Percentiles rank a stretch among this genome's conserved stretches.
Evolutionary conservation across 2,888 invertebrate species (phyloP).

Genomic region (Pimpla rufipes): DNA sequence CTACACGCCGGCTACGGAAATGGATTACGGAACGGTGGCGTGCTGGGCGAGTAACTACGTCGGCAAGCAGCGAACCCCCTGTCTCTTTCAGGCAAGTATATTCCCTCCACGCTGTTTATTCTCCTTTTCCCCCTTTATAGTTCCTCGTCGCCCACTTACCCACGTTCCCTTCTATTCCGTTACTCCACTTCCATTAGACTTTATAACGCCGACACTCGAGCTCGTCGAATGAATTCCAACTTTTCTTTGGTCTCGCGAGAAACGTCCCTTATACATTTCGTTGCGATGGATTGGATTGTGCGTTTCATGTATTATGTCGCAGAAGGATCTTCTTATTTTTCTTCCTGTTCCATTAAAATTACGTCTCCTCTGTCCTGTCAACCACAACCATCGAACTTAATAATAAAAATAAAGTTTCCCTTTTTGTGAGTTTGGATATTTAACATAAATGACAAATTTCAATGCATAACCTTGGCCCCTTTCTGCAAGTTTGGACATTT

Average conservation of each 20-base stretch:
- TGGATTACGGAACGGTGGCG: slow-evolving; percentile 95
- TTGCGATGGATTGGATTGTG: neutral
- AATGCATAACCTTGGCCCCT: too few species aligned
- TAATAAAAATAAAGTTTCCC: too few species aligned
- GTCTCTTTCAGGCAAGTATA: slow-evolving; percentile 91
- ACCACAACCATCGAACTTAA: too few species aligned
- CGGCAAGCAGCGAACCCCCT: slow-evolving; percentile 93
- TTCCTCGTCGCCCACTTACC: slow-evolving; percentile 6
- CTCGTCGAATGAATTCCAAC: neutral
- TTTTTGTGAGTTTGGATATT: too few species aligned
- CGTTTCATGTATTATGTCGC: too few species aligned
- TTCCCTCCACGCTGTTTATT: slow-evolving; percentile 18
- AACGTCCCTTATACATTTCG: neutral
- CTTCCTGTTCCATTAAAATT: too few species aligned
- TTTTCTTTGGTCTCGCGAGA: neutral
- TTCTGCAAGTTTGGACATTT: too few species aligned
- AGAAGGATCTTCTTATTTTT: too few species aligned
- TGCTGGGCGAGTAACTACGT: slow-evolving; percentile 95
- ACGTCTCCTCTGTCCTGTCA: too few species aligned
- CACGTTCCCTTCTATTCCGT: slow-evolving; percentile 29
- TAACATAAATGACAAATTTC: too few species aligned
- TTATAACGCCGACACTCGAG: neutral
- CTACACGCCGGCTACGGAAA: slow-evolving; percentile 94
- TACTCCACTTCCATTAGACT: slow-evolving; percentile 21
- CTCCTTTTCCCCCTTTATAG: slow-evolving; percentile 23